Evolutionary conservation across 2,888 invertebrate genomes (phyloP), one percentile per base, ranked within the genome.

Genomic region (Dryadula phaetusa): DNA sequence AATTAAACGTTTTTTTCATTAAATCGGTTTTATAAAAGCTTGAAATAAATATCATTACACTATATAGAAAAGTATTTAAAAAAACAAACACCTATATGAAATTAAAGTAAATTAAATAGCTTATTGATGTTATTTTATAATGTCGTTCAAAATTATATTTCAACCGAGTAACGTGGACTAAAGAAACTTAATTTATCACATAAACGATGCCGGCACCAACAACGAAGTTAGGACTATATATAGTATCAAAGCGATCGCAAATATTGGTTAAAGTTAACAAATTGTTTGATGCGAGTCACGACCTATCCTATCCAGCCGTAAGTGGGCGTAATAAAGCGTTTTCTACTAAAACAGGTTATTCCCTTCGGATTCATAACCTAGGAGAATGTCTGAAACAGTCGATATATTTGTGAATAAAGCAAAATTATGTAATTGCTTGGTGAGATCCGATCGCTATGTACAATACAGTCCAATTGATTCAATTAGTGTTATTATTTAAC

Each of bases 331-430:
- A 54, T 54, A 47, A 63, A 64, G 44, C 68, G 32, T 62, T 63
- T 63, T 64, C 64, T 70, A 64, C 70, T 49, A 52, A 66, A 70
- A 70, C 70, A 63, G 70, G 70, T 70, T 70, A 66, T 44, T 42
- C 25, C 62, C 62, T 53, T 20, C 46, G 47, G 56, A 64, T 22
- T 46, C 52, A 46, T 62, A 67, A 58, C 64, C 62, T 65, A 49
- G 49, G 58, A 16, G 67, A 64, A 56, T 44, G 53, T 56, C 56
- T 34, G 16, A 18, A 25, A 47, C 14, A 32, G 32, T 58, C 28
- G 16, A 58, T 49, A 60, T n/a, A 14, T 49, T 60, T 37, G 40
- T 46, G 8, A 56, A 47, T 47, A 34, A 16, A 14, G 28, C 20
- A 37, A 42, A 12, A 58, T 49, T 58, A 53, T 46, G 22, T 53